Percentiles rank a stretch among this genome's conserved stretches.
Evolutionary conservation across 1,140 invertebrate genomes (phyloP).

Genomic region (Drosophila willistoni): DNA sequence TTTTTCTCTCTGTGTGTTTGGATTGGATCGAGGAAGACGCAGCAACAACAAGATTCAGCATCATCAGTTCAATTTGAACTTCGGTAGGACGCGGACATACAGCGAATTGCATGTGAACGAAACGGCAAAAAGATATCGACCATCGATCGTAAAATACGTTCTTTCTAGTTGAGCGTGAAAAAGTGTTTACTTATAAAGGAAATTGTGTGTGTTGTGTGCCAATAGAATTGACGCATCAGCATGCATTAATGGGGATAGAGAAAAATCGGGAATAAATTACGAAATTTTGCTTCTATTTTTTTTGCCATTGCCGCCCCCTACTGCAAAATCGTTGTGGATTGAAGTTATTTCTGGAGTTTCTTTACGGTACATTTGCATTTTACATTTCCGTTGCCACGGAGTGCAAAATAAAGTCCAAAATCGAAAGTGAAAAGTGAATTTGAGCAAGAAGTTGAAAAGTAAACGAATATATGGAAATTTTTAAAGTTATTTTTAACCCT

Average conservation of each 20-base stretch:
- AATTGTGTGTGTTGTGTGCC: constrained; percentile 6
- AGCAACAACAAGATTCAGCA: constrained; percentile 31
- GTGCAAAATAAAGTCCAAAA: constrained; percentile 34
- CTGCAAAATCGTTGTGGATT: constrained; percentile 1
- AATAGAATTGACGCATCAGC: constrained; percentile 8
- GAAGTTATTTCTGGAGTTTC: constrained; percentile 66
- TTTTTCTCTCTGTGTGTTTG: background rate
- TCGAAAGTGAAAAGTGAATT: constrained; percentile 2
- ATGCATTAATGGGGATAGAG: background rate
- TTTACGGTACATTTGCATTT: constrained; percentile 54
- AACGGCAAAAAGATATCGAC: background rate
- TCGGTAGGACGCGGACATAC: constrained; percentile 32
- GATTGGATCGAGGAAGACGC: background rate
- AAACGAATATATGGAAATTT: constrained; percentile 21
- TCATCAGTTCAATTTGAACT: constrained; percentile 56
- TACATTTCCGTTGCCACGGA: constrained; percentile 53
- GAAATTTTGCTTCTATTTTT: background rate
- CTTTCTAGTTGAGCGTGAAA: constrained; percentile 26
- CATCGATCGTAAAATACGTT: constrained; percentile 5
- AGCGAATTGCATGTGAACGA: background rate
- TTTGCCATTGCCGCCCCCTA: constrained; percentile 30
- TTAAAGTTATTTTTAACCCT: constrained; percentile 43
- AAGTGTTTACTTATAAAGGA: constrained; percentile 17
- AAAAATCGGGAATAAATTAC: constrained; percentile 25
- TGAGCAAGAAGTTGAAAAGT: constrained; percentile 1